Evolutionary conservation across 2,797 vertebrate genomes (phyloP), one percentile per base, ranked within the genome.

Genomic region (Acropternis orthonyx): DNA sequence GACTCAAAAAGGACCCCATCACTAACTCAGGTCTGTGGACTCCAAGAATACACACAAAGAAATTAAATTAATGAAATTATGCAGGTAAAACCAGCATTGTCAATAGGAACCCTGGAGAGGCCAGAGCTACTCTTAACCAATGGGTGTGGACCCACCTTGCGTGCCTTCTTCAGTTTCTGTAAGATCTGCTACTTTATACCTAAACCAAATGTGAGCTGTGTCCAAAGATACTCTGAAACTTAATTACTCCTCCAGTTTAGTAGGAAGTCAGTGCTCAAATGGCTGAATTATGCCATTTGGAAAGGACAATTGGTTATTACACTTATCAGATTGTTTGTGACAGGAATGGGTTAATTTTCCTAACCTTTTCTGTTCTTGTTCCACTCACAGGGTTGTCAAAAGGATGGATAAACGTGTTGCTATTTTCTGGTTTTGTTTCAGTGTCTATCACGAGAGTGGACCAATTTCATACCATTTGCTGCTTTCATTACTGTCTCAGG

Each of bases 401-500:
- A 93, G 94, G 93, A 96, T 95, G 92, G 97, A 96, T 95, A 96
- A 96, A 96, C 95, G 80, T 71, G 91, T 96, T 79, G 97, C 96
- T 97, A 58, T 93, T 97, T 97, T 96, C 92, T 81, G 46, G 95
- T 97, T 97, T 97, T 96, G 97, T 97, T 96, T 96, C 93, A 68
- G 92, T 92, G 94, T 97, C 97, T 97, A 93, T 97, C 95, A 92
- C 52, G 30, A 97, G 95, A 97, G 95, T 93, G 95, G 97, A 97
- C 97, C 96, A 96, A 96, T 97, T 97, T 97, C 96, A 87, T 96
- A 96, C 95, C 97, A 96, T 97, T 97, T 97, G 95, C 97, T 56
- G 88, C 97, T 97, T 97, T 96, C 96, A 93, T 97, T 95, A 97
- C 97, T 97, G 97, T 97, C 97, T 97, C 96, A 97, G 97, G 96